These are phyloP conservation scores for Fulica atra DNA, from an alignment of 2,113 vertebrate species.

Conservation along the genomic window DNA sequence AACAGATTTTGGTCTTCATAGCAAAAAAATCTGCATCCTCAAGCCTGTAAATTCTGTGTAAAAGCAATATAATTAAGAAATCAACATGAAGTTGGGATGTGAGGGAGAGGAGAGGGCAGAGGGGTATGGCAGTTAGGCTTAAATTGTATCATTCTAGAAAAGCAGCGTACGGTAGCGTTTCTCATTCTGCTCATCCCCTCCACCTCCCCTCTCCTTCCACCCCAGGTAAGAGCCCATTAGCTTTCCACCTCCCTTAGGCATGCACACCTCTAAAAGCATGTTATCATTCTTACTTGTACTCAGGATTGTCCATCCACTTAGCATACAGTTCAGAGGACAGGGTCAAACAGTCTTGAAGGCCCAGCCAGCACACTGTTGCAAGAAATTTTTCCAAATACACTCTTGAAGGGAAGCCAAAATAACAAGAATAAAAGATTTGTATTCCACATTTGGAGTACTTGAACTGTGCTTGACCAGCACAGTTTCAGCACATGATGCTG, in stretches of 20 bases:
- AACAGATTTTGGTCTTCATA: not conserved
- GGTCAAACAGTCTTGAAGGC: constrained; percentile 77
- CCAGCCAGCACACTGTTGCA: constrained; percentile 69
- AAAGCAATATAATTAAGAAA: not conserved
- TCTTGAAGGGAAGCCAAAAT: constrained; percentile 66
- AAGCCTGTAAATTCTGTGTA: not conserved
- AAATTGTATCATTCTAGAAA: not conserved
- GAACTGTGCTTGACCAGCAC: not conserved
- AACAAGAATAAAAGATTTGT: not conserved
- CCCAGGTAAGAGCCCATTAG: not conserved
- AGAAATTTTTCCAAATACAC: constrained; percentile 64
- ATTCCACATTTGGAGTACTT: not conserved
- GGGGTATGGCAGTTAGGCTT: not conserved
- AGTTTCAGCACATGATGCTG: not conserved
- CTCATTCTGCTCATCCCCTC: not conserved
- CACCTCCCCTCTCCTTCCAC: not conserved
- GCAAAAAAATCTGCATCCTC: not conserved
- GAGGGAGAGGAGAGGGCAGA: fast-evolving
- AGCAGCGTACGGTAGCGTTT: not conserved
- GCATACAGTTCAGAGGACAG: constrained; percentile 73
- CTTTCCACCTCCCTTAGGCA: not conserved
- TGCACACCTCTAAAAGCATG: not conserved
- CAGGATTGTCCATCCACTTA: constrained; percentile 70
- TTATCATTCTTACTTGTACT: constrained; percentile 69
- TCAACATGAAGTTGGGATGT: not conserved